Base-by-base conservation (phyloP, 2,888 invertebrate species). In the Sepiola atlantica region DNA sequence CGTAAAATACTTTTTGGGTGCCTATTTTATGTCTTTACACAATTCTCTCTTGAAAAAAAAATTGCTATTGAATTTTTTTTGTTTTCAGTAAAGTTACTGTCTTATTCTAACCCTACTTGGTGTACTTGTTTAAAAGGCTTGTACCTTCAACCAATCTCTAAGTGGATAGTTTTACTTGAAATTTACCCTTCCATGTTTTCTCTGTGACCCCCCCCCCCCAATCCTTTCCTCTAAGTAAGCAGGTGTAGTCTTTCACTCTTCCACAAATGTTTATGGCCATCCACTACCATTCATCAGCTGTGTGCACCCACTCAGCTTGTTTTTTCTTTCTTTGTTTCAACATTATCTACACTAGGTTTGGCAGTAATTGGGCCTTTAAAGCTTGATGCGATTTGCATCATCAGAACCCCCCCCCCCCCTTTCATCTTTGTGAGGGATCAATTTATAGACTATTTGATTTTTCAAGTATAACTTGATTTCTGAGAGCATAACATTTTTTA, bases 301-400 rank as follows among this genome's bases (percentile, higher is more conserved):
- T 77, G 77, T 77, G 32, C n/a, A n/a, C 77, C 77, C 77, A n/a
- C 77, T 77, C 77, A 28, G 28, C 24, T 77, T 77, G n/a, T n/a
- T n/a, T n/a, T n/a, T n/a, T n/a, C n/a, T n/a, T n/a, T n/a, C n/a
- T n/a, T n/a, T n/a, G n/a, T n/a, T 77, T 77, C 14, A 77, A 32
- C 14, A n/a, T 12, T 77, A n/a, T 77, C 77, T 77, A 32, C 32
- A 14, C n/a, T 32, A 77, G 32, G 77, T 77, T 77, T 77, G 77
- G n/a, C 77, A 77, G 77, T 77, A 77, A 77, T 77, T 77, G 77
- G 77, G 77, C 16, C 77, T 77, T 77, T 77, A 77, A 45, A 77
- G 77, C 32, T 77, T 3, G 77, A 77, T 77, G 77, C 16, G n/a
- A n/a, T 77, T 77, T 77, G 77, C 77, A 77, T 77, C n/a, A 77